Conservation (phyloP, 2,888 invertebrate species). For the Oxyscelio sp. region DNA sequence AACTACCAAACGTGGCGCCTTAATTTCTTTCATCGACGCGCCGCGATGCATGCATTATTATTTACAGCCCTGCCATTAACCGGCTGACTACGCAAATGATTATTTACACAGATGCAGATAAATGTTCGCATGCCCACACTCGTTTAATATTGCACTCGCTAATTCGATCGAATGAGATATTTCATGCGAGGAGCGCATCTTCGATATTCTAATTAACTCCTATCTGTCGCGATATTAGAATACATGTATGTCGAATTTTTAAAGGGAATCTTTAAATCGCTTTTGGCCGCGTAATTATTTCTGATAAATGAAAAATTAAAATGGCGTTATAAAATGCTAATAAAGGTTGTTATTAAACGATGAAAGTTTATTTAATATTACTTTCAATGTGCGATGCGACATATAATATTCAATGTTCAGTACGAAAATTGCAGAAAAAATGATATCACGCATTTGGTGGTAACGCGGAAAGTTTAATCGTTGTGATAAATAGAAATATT, state of each 20-base stretch:
- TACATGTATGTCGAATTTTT: not conserved
- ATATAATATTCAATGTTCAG: too few species aligned
- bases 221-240: slow-evolving; percentile 37
- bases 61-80: slow-evolving; percentile 68
- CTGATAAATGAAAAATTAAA: too few species aligned
- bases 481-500: too few species aligned
- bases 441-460: too few species aligned
- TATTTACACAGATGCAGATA: slow-evolving; percentile 73
- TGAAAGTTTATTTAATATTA: too few species aligned
- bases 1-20: slow-evolving; percentile 52
- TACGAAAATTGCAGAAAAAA: too few species aligned
- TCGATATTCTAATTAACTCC: slow-evolving; percentile 68
- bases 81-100: slow-evolving; percentile 64
- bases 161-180: slow-evolving; percentile 64
- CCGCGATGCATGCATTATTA: slow-evolving; percentile 49
- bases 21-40: slow-evolving; percentile 66
- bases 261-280: too few species aligned
- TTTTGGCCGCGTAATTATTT: too few species aligned
- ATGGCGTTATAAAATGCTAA: too few species aligned
- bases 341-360: too few species aligned
- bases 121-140: slow-evolving; percentile 63
- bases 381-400: too few species aligned
- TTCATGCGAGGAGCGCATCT: slow-evolving; percentile 54
- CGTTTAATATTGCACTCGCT: slow-evolving; percentile 62
- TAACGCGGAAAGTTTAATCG: too few species aligned